A percentile compares a stretch with the other conserved stretches of the same genome.
Evolutionary conservation across 2,797 vertebrate genomes (phyloP).

Genomic region (Enteromius mattozi): DNA sequence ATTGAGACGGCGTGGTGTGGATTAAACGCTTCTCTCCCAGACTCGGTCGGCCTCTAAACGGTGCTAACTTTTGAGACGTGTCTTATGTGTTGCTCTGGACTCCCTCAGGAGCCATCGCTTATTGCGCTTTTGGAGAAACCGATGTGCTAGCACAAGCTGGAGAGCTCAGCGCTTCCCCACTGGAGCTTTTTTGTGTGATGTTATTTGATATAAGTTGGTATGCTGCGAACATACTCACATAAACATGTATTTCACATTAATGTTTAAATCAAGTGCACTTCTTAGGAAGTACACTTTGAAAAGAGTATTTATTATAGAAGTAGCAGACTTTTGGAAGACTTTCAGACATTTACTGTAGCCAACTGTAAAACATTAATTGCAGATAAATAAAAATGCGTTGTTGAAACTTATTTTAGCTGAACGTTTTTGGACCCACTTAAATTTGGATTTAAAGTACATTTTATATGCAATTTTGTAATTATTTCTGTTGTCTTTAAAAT

Average conservation of each 20-base stretch:
- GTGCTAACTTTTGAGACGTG: constrained; percentile 39
- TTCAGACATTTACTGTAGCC: background rate
- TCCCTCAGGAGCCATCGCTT: constrained; percentile 27
- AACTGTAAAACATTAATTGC: background rate
- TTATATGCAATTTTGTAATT: background rate
- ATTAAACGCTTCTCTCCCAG: constrained; percentile 42
- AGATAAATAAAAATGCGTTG: background rate
- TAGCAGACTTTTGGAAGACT: background rate
- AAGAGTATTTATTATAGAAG: background rate
- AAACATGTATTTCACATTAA: background rate
- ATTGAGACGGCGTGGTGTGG: constrained; percentile 22
- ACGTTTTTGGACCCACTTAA: background rate
- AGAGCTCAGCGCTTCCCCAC: background rate
- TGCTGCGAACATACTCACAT: background rate
- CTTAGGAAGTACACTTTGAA: background rate
- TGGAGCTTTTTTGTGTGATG: constrained; percentile 13
- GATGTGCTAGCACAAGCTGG: background rate
- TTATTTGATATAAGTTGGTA: background rate
- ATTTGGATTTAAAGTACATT: background rate
- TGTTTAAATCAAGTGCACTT: background rate
- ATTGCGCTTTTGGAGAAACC: constrained; percentile 16
- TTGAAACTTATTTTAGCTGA: background rate
- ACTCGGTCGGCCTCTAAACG: constrained; percentile 39
- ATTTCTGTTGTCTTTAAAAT: background rate
- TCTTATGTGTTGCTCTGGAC: background rate